Evolutionary conservation across 2,113 vertebrate genomes (phyloP).

Genomic region (Sceloporus tristichus): DNA sequence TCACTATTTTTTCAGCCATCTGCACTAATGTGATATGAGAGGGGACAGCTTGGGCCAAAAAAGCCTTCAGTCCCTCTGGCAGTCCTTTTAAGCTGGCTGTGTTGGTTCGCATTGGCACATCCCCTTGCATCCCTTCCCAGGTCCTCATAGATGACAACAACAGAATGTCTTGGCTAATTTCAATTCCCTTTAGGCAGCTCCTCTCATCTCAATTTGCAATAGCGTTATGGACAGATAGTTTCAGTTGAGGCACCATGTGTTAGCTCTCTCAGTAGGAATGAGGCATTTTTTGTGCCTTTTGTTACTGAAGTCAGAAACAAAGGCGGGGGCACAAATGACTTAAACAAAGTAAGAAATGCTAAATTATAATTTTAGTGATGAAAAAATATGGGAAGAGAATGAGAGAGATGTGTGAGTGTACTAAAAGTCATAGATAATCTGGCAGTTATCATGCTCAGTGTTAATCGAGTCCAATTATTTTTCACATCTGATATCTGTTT

Average conservation of each 20-base stretch:
- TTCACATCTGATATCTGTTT: conserved; percentile 5
- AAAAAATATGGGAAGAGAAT: conserved; percentile 24
- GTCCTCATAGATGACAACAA: conserved; percentile 42
- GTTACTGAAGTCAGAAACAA: conserved; percentile 25
- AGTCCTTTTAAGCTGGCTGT: conserved; percentile 50
- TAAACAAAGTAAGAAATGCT: conserved; percentile 12
- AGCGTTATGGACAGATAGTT: conserved; percentile 1
- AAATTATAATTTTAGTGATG: not conserved
- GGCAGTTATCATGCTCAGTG: not conserved
- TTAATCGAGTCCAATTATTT: conserved; percentile 36
- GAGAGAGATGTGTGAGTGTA: not conserved
- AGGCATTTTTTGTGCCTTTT: conserved; percentile 34
- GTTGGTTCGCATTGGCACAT: conserved; percentile 48
- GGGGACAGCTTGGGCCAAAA: conserved; percentile 60
- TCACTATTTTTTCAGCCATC: conserved; percentile 41
- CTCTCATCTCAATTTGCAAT: conserved; percentile 41
- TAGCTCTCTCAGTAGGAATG: conserved; percentile 13
- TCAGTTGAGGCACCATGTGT: not conserved
- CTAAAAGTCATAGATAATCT: not conserved
- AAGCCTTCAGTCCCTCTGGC: conserved; percentile 52
- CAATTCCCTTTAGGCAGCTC: conserved; percentile 26
- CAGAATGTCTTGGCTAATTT: conserved; percentile 41
- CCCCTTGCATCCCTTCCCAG: conserved; percentile 52
- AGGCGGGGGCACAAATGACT: conserved; percentile 1
- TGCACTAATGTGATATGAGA: conserved; percentile 42